Conservation (phyloP, 2,113 vertebrate species). For the Tautogolabrus adspersus region DNA sequence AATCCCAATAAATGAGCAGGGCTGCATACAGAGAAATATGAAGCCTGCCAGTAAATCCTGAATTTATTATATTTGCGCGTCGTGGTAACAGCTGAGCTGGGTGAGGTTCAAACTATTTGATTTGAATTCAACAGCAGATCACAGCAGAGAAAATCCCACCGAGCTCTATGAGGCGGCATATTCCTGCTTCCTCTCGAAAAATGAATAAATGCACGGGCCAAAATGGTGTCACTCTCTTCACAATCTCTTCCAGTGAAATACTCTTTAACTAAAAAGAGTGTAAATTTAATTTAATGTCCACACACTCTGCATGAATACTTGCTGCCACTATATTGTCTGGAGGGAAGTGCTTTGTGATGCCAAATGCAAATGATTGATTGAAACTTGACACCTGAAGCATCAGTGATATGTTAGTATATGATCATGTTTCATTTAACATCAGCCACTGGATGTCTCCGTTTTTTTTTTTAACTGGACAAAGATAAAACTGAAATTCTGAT, state of each 20-base stretch:
- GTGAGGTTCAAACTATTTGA: conserved; percentile 80
- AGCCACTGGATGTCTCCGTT: not conserved
- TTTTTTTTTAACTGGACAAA: too few relatives aligned
- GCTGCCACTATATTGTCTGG: too few relatives aligned
- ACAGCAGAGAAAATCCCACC: conserved; percentile 72
- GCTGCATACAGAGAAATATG: conserved; percentile 80
- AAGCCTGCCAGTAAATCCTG: conserved; percentile 80
- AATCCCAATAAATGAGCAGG: conserved; percentile 84
- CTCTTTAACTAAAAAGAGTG: conserved; percentile 30
- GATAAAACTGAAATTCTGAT: too few relatives aligned
- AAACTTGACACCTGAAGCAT: not conserved
- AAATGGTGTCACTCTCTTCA: conserved; percentile 50
- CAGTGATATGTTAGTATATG: not conserved
- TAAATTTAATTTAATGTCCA: conserved; percentile 17
- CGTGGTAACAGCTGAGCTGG: conserved; percentile 76
- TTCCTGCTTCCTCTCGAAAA: conserved; percentile 49
- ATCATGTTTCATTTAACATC: conserved; percentile 3
- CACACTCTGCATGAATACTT: not conserved
- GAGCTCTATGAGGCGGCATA: conserved; percentile 59
- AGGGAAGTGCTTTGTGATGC: not conserved
- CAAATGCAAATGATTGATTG: conserved; percentile 1
- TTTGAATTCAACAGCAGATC: conserved; percentile 81
- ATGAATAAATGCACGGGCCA: conserved; percentile 69
- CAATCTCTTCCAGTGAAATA: conserved; percentile 33
- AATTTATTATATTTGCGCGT: conserved; percentile 82